A percentile compares a stretch with the other conserved stretches of the same genome.
phyloP scores from a whole-genome alignment of 2,113 vertebrate species.

The Dascyllus trimaculatus region DNA sequence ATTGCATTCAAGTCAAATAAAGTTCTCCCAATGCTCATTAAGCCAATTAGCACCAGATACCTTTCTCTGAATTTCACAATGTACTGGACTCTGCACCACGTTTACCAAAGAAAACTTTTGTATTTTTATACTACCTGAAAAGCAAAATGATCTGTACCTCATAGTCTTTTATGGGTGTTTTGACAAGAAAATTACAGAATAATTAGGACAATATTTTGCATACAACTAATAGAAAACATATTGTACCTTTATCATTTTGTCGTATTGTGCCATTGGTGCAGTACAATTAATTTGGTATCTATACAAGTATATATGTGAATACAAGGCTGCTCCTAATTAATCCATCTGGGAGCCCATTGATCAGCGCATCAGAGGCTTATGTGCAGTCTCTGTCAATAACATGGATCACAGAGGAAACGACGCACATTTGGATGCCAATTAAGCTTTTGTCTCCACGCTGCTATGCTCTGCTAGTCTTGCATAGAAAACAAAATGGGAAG shows the following conservation, averaged over 20 bases:
- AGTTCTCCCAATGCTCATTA: no score
- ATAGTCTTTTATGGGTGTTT: not conserved
- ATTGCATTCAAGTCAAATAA: no score
- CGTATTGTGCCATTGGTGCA: not conserved
- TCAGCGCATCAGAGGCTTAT: constrained; percentile 24
- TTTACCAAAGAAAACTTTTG: not conserved
- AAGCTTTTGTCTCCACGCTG: constrained; percentile 16
- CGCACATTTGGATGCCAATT: constrained; percentile 53
- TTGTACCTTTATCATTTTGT: not conserved
- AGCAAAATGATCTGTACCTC: not conserved
- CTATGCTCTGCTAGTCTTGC: not conserved
- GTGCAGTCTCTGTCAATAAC: constrained; percentile 52
- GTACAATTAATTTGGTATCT: not conserved
- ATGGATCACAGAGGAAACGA: constrained; percentile 58
- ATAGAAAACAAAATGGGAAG: constrained; percentile 1
- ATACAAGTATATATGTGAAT: not conserved
- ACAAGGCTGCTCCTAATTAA: constrained; percentile 58
- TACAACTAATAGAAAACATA: no score
- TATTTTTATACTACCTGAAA: not conserved
- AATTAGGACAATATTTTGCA: no score
- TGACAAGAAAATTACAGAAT: not conserved
- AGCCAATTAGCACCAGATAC: no score
- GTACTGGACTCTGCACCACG: no score
- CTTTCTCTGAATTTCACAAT: no score
- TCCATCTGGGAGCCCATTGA: constrained; percentile 59